Evolutionary conservation across 2,888 invertebrate species (phyloP).

Genomic region (Lobophora halterata): DNA sequence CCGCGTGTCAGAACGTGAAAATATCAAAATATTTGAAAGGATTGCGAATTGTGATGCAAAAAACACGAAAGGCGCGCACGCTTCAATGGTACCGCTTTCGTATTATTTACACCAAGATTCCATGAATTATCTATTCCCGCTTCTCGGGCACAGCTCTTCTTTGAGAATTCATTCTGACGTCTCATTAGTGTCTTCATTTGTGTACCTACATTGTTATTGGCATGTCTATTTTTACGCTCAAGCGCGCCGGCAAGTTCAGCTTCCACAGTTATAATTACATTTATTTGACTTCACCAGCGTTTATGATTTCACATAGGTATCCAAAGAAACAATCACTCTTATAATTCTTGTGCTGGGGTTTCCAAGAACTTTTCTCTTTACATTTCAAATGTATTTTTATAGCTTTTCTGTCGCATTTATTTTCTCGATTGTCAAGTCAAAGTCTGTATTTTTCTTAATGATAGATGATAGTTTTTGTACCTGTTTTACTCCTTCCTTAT

Average conservation of each 20-base stretch:
- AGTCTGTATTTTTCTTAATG: slow-evolving; percentile 19
- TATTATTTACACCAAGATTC: slow-evolving; percentile 27
- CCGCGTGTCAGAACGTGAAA: background rate
- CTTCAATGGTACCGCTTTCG: slow-evolving; percentile 26
- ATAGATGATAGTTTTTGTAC: slow-evolving; percentile 23
- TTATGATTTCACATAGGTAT: slow-evolving; percentile 4
- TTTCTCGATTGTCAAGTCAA: slow-evolving; percentile 20
- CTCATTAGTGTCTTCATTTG: slow-evolving; percentile 68
- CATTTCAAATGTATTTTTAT: slow-evolving; percentile 12
- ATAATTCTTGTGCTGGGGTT: slow-evolving; percentile 2
- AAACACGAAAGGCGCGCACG: slow-evolving; percentile 18
- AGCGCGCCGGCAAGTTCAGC: slow-evolving; percentile 38
- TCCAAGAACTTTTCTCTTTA: slow-evolving; percentile 2
- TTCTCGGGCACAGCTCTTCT: slow-evolving; percentile 47
- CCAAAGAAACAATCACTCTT: slow-evolving; percentile 5
- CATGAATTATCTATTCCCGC: slow-evolving; percentile 38
- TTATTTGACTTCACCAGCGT: slow-evolving; percentile 13
- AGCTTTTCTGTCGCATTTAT: slow-evolving; percentile 13
- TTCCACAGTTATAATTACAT: slow-evolving; percentile 39
- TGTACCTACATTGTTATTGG: slow-evolving; percentile 53
- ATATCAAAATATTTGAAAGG: slow-evolving; percentile 8
- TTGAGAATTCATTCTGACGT: slow-evolving; percentile 50
- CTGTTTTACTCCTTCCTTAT: slow-evolving; percentile 17
- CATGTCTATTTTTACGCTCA: slow-evolving; percentile 56
- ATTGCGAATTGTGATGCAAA: slow-evolving; percentile 12